These are phyloP conservation scores for Sebastes nivosus DNA, from an alignment of 2,797 vertebrate species.

Conservation along the genomic window DNA sequence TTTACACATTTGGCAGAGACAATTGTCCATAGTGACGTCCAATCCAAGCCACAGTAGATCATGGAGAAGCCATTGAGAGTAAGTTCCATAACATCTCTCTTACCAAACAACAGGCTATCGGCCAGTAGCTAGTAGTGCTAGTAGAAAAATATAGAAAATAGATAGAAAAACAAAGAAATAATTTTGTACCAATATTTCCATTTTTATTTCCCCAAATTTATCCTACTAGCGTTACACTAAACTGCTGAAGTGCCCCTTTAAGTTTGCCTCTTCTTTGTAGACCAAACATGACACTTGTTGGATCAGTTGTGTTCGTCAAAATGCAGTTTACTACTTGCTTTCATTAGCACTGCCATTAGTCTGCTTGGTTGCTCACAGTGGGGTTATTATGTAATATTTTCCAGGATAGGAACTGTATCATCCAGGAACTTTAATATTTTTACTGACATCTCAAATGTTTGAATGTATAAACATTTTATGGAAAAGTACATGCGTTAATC, in stretches of 20 bases:
- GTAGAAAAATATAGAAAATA: too few relatives aligned
- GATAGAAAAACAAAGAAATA: too few relatives aligned
- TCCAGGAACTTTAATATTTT: background rate
- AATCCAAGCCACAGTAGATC: too few relatives aligned
- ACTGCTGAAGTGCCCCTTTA: background rate
- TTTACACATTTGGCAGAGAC: too few relatives aligned
- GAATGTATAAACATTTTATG: background rate
- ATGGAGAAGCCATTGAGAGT: too few relatives aligned
- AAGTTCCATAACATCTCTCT: too few relatives aligned
- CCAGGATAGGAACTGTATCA: background rate
- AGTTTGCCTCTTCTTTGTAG: background rate
- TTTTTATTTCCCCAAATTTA: background rate
- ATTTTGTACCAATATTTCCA: too few relatives aligned
- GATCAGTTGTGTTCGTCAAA: background rate
- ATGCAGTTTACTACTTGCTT: background rate
- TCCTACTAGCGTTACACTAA: background rate
- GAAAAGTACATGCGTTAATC: background rate
- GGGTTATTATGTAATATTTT: background rate
- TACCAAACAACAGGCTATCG: too few relatives aligned
- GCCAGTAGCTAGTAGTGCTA: too few relatives aligned
- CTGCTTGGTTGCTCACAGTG: background rate
- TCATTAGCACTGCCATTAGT: too few relatives aligned
- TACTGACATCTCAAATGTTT: background rate
- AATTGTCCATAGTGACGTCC: too few relatives aligned
- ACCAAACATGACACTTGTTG: background rate